These are phyloP conservation scores for Lucinisca nassula DNA, from an alignment of 2,888 invertebrate species.

Conservation along the genomic window DNA sequence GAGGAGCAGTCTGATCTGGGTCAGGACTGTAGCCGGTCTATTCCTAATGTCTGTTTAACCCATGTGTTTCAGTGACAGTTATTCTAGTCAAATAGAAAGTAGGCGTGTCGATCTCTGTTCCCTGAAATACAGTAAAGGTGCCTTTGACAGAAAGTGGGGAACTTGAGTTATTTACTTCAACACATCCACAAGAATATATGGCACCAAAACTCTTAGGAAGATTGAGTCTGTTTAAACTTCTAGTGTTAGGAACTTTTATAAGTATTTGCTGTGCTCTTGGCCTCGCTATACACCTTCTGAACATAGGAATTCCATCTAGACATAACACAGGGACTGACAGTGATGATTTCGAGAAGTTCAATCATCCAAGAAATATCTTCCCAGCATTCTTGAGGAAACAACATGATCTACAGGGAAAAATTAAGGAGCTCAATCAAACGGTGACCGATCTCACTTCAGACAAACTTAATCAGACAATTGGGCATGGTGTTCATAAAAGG, in stretches of 20 bases:
- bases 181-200: too few species aligned
- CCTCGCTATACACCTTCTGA: neutral
- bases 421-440: conserved; percentile 12
- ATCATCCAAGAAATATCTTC: conserved; percentile 49
- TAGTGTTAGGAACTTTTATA: neutral
- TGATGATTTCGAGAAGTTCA: neutral
- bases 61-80: too few species aligned
- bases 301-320: neutral
- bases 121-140: too few species aligned
- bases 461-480: neutral
- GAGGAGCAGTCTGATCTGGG: too few species aligned
- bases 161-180: too few species aligned
- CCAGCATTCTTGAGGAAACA: conserved; percentile 41
- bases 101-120: too few species aligned
- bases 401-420: conserved; percentile 13
- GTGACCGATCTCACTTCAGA: neutral
- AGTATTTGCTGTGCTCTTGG: neutral
- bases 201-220: neutral
- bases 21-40: too few species aligned
- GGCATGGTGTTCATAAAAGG: neutral
- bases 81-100: too few species aligned
- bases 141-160: too few species aligned
- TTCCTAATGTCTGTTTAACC: too few species aligned
- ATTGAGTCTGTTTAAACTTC: neutral
- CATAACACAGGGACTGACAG: neutral